Conservation (phyloP, 2,113 vertebrate genomes). For the Nematolebias whitei region DNA sequence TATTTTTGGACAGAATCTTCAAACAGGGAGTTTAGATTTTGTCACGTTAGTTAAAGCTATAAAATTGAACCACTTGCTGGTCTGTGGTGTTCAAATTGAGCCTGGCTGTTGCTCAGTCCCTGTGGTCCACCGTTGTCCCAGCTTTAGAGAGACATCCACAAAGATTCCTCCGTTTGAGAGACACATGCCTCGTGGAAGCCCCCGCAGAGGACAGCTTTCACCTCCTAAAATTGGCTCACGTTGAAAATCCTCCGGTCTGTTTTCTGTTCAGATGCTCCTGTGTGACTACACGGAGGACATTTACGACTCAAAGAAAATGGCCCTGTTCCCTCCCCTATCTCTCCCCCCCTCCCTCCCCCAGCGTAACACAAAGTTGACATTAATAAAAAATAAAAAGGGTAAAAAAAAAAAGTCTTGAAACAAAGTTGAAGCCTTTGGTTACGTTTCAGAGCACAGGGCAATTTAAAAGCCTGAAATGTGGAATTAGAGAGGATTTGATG, state of each 20-base stretch:
- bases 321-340: constrained; percentile 61
- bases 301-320: constrained; percentile 70
- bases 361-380: constrained; percentile 76
- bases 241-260: constrained; percentile 49
- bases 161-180: constrained; percentile 57
- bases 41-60: constrained; percentile 8
- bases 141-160: constrained; percentile 41
- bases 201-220: constrained; percentile 66
- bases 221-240: constrained; percentile 66
- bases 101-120: constrained; percentile 36
- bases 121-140: constrained; percentile 32
- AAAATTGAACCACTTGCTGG: constrained; percentile 24
- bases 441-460: constrained; percentile 80
- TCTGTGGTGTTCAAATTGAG: constrained; percentile 12
- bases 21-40: neutral
- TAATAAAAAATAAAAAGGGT: constrained; percentile 73
- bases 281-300: constrained; percentile 61
- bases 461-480: constrained; percentile 80
- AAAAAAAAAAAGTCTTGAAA: constrained; percentile 63
- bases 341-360: constrained; percentile 52
- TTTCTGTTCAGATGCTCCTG: constrained; percentile 37
- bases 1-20: neutral
- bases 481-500: constrained; percentile 82
- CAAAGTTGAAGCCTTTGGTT: constrained; percentile 77
- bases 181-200: constrained; percentile 65